Conservation (phyloP, 2,113 vertebrate species). For the Chloroceryle aenea region DNA sequence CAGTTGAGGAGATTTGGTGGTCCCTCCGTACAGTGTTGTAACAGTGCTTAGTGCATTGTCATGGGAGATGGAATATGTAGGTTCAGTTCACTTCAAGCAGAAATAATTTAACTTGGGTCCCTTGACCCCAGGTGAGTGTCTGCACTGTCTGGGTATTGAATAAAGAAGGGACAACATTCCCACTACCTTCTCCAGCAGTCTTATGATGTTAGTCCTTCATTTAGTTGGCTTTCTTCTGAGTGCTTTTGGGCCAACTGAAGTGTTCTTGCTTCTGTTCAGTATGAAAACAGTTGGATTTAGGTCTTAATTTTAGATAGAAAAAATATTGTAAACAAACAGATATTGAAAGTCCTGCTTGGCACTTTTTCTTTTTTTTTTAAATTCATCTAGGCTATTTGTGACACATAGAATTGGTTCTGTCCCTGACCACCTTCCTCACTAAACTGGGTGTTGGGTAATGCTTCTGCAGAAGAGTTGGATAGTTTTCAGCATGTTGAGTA, state of each 20-base stretch:
- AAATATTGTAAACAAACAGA: neutral
- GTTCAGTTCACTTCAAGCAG: neutral
- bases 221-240: neutral
- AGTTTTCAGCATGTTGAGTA: neutral
- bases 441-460: neutral
- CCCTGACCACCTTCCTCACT: fast-evolving
- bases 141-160: neutral
- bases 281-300: neutral
- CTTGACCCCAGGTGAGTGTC: neutral
- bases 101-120: neutral
- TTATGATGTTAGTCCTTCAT: neutral
- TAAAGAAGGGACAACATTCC: neutral
- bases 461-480: neutral
- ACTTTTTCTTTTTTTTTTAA: neutral
- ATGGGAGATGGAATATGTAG: neutral
- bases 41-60: neutral
- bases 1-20: neutral
- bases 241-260: neutral
- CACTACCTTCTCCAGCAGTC: neutral
- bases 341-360: neutral
- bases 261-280: neutral
- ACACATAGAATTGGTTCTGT: neutral
- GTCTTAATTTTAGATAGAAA: neutral
- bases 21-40: neutral
- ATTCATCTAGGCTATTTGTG: neutral